Percentiles rank a stretch among this genome's conserved stretches.
Conservation (phyloP, 1,140 invertebrate species). For the Drosophila pachea region DNA sequence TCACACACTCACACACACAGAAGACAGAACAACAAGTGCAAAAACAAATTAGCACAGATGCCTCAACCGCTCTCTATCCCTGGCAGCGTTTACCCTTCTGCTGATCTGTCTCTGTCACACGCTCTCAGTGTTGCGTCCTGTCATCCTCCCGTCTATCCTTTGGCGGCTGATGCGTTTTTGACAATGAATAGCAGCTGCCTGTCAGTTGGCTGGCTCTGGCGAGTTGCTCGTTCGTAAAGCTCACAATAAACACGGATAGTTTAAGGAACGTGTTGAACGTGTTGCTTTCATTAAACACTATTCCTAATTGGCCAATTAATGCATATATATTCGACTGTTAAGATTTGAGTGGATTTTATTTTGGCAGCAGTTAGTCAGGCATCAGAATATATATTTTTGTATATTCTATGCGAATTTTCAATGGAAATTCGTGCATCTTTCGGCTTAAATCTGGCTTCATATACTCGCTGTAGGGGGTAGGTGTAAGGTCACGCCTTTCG, state of each 20-base stretch:
- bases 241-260: neutral
- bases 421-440: neutral
- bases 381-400: neutral
- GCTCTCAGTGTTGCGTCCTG: neutral
- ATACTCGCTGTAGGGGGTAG: neutral
- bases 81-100: too few species aligned
- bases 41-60: conserved; percentile 66
- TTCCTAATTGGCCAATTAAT: too few species aligned
- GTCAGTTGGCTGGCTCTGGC: conserved; percentile 40
- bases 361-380: too few species aligned
- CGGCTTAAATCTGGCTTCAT: conserved; percentile 8
- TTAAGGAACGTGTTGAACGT: neutral
- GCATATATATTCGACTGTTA: too few species aligned
- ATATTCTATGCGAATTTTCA: neutral
- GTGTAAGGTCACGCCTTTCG: conserved; percentile 29
- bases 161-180: conserved; percentile 63
- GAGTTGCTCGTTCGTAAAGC: conserved; percentile 40
- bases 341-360: too few species aligned
- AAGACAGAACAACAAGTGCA: conserved; percentile 52
- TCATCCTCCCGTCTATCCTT: conserved; percentile 2
- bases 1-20: conserved; percentile 49
- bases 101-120: conserved; percentile 2
- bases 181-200: conserved; percentile 67
- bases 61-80: neutral
- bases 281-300: too few species aligned